Conservation (phyloP, 2,888 invertebrate species). For the Tiliacea aurago region DNA sequence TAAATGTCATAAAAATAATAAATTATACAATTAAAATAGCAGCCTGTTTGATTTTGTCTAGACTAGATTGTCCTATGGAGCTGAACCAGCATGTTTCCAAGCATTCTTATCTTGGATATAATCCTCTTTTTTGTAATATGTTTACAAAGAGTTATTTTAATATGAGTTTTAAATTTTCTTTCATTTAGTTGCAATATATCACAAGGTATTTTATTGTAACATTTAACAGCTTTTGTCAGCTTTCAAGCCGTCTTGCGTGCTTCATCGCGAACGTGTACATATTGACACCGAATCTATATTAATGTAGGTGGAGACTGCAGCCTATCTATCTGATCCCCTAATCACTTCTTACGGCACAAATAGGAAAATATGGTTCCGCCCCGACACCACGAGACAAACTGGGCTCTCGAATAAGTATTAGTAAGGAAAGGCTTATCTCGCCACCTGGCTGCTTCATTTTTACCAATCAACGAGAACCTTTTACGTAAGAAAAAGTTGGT, state of each 20-base stretch:
- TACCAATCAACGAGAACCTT: slow-evolving; percentile 32
- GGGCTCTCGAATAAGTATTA: slow-evolving; percentile 20
- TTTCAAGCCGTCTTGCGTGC: neutral
- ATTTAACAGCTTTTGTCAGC: too few species aligned
- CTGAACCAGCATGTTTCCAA: too few species aligned
- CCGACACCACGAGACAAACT: slow-evolving; percentile 6
- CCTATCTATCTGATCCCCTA: slow-evolving; percentile 40
- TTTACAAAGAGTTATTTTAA: too few species aligned
- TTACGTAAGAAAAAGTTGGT: neutral
- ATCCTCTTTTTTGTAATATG: too few species aligned
- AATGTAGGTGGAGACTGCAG: neutral
- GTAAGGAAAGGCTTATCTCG: slow-evolving; percentile 3
- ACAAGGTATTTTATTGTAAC: too few species aligned
- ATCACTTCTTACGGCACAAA: slow-evolving; percentile 36
- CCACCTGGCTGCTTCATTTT: slow-evolving; percentile 22
- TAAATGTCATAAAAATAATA: too few species aligned
- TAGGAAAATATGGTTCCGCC: neutral
- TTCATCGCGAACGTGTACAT: neutral
- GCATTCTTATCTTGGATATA: too few species aligned
- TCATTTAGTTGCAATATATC: too few species aligned
- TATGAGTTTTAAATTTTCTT: too few species aligned
- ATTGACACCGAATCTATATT: slow-evolving; percentile 30
- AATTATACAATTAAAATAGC: too few species aligned
- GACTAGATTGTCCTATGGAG: too few species aligned
- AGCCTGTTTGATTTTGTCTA: too few species aligned